Percentiles rank a stretch among this genome's conserved stretches.
phyloP scores from a whole-genome alignment of 2,888 invertebrate genomes.

The Salpingus planirostris region DNA sequence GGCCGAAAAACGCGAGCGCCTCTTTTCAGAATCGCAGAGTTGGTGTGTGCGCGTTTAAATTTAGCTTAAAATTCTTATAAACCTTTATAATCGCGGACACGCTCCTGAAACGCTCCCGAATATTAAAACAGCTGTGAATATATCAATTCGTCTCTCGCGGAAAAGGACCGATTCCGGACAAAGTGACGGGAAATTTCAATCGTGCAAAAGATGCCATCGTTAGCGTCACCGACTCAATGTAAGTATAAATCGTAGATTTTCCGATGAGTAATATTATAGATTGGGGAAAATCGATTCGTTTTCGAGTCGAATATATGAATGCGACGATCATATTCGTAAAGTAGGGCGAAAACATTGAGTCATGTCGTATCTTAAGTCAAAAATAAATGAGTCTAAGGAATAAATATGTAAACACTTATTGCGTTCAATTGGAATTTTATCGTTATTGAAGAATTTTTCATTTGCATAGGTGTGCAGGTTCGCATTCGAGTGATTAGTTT shows the following conservation, averaged over 20 bases:
- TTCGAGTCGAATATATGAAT: too few relatives aligned
- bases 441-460: too few relatives aligned
- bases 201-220: slow-evolving; percentile 27
- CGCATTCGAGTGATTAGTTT: too few relatives aligned
- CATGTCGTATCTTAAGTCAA: slow-evolving; percentile 17
- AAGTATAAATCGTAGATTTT: slow-evolving; percentile 15
- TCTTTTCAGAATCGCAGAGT: slow-evolving; percentile 10
- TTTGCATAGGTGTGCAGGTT: too few relatives aligned
- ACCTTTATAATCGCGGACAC: slow-evolving; percentile 17
- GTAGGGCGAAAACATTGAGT: slow-evolving; percentile 12
- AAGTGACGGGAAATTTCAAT: too few relatives aligned
- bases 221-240: slow-evolving; percentile 30
- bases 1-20: slow-evolving; percentile 13
- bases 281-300: too few relatives aligned
- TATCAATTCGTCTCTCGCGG: too few relatives aligned
- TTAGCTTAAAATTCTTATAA: slow-evolving; percentile 31
- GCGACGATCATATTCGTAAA: too few relatives aligned
- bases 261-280: slow-evolving; percentile 5
- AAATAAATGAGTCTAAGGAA: slow-evolving; percentile 18
- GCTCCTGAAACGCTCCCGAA: slow-evolving; percentile 12
- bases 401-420: slow-evolving; percentile 18
- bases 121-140: slow-evolving; percentile 18
- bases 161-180: too few relatives aligned
- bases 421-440: slow-evolving; percentile 4
- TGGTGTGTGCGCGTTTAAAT: slow-evolving; percentile 30